Evolutionary conservation across 64 coral and sea anemone genomes (phyloP), one percentile per base, ranked within the genome.

Genomic region (Pachyseris speciosa): DNA sequence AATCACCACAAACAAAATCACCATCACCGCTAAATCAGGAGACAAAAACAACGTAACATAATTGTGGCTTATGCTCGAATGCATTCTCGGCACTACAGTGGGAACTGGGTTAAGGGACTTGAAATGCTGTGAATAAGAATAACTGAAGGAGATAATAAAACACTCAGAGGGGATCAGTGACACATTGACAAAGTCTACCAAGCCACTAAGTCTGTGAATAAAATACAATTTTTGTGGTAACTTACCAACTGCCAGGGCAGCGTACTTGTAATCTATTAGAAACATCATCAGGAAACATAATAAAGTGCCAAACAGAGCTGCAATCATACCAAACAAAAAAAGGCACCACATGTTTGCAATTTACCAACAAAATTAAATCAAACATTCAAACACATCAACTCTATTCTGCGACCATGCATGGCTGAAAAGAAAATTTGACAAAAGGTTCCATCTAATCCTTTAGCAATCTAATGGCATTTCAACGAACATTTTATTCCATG

Each of bases 1-100:
- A 37, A 99, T 99, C 13, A 99, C 74, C 90, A 95, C 59, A 68
- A 99, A 99, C 26, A 99, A 69, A 19, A 99, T 90, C 9, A 99
- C 37, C 97, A 99, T 99, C 5, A 99, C 52, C 36, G 93, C 97
- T 99, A 50, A 2, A 71, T 61, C 9, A 68, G 5, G 69, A 52
- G 11, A 63, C 6, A 36, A 68, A 0, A 84, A 34, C 31, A 61
- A 25, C 0, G 11, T 11, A 45, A 45, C 11, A 11, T 4, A 61
- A 25, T 61, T 26, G 58, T 61, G n/a, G 27, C 7, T 11, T 25
- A 61, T 6, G 24, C 5, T 17, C 13, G 4, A 16, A 55, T 17
- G 51, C 51, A 17, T 55, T n/a, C 51, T 55, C 13, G 20, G 51
- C 13, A 13, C 51, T 4, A 55, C 8, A 55, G 51, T 55, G 43